Evolutionary conservation across 1,140 invertebrate genomes (phyloP), one percentile per base, ranked within the genome.

Genomic region (Microplitis mediator): DNA sequence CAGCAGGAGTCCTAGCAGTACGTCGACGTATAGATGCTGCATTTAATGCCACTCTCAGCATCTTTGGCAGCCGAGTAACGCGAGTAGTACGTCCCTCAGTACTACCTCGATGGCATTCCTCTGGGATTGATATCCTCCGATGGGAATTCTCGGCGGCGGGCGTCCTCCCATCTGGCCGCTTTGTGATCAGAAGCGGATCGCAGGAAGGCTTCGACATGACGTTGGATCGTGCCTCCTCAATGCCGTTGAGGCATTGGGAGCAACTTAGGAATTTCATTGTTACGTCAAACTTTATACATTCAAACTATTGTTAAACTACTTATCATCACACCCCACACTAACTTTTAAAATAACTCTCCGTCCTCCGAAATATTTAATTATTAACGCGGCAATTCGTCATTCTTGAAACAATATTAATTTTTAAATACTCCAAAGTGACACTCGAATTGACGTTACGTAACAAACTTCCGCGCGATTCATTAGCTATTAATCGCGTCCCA

Each of bases 241-340:
- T 50, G 23, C 71, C 70, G 3, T 69, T 60, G 3, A 86, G 61
- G 66, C 86, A 87, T 54, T 70, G 79, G 9, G 85, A 80, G 66
- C 86, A 87, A 51, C 75, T 68, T n/a, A 84, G 76, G 6, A 87
- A 77, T 76, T 78, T 85, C 86, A 87, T 87, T 31, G 45, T 78
- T 80, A 45, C 6, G 39, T 6, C 11, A 36, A 32, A 69, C 63
- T 58, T 9, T 67, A 34, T 35, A 16, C 6, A 68, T 54, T 58
- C 60, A 54, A 54, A 67, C 50, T 35, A 36, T 6, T n/a, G 31
- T 64, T 14, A 23, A 51, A 31, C 23, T 11, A 9, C 8, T 66
- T 51, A 51, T 66, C n/a, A 14, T n/a, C 13, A 36, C 61, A 9
- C n/a, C 16, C 23, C n/a, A 5, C 63, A 66, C 39, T 31, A 45